A percentile compares a stretch with the other conserved stretches of the same genome.
phyloP scores from a whole-genome alignment of 2,113 vertebrate species.

The Haplochromis vanheusdeni region DNA sequence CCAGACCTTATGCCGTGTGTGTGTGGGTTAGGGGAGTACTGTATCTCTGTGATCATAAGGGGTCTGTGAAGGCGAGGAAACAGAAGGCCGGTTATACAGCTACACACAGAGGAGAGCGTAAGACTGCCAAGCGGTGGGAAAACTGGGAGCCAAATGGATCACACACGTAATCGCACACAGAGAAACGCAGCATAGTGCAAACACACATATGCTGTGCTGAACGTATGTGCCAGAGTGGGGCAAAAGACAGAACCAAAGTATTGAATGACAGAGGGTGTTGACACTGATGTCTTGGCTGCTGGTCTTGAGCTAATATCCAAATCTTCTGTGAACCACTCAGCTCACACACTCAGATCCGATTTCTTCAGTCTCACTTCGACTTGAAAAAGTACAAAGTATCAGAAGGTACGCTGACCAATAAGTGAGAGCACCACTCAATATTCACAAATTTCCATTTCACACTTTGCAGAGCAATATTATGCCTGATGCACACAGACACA shows the following conservation, averaged over 20 bases:
- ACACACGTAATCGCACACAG: slow-evolving; percentile 32
- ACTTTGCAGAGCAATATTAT: background rate
- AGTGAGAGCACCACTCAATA: background rate
- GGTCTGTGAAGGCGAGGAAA: slow-evolving; percentile 26
- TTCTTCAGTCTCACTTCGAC: background rate
- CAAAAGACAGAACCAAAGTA: background rate
- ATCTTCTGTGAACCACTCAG: background rate
- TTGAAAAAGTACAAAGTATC: background rate
- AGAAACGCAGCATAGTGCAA: slow-evolving; percentile 12
- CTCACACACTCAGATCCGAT: background rate
- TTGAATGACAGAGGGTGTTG: background rate
- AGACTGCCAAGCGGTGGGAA: slow-evolving; percentile 31
- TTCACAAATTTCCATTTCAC: slow-evolving; percentile 29
- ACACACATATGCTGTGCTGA: slow-evolving; percentile 38
- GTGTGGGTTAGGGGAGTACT: background rate
- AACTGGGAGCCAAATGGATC: slow-evolving; percentile 45
- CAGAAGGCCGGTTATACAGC: slow-evolving; percentile 31
- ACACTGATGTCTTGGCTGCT: background rate
- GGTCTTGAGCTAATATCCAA: background rate
- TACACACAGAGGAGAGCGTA: background rate
- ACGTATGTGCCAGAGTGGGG: slow-evolving; percentile 12
- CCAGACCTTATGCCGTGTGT: background rate
- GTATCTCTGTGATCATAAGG: slow-evolving; percentile 19
- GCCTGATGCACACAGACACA: background rate
- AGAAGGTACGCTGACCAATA: background rate